Evolutionary conservation across 2,797 vertebrate genomes (phyloP), one percentile per base, ranked within the genome.

Genomic region (Pangasius macronema): DNA sequence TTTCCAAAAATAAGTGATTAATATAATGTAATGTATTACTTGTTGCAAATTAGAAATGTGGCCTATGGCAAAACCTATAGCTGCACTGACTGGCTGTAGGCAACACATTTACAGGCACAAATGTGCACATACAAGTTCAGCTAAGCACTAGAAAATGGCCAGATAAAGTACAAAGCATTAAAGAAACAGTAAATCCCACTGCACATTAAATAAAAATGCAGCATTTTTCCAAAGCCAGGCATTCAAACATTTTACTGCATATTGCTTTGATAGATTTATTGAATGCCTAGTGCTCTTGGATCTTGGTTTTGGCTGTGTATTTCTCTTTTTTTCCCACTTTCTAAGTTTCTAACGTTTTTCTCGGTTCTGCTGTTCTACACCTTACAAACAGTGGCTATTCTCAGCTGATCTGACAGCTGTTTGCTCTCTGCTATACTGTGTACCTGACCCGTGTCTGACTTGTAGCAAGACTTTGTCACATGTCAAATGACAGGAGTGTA

Each of bases 1-100:
- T 67, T 83, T 83, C 63, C 63, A 51, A 53, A 33, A 63, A 51
- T 83, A 36, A 68, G 63, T 68, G 61, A 68, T 83, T 68, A 49
- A 65, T 20, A 39, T 27, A 8, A 8, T 83, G 63, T 24, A 68
- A 83, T 67, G 16, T 67, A 83, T 83, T 83, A 30, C 18, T 30
- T 51, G 13, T 81, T 42, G 55, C 13, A 42, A 63, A 61, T 81
- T 61, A 81, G 22, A 42, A 61, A 61, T 27, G 57, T 24, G 6
- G 14, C 39, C 39, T 67, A 16, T 65, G 39, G 39, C 36, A 63
- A 3, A 24, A 46, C 80, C 16, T 42, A 27, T 63, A 46, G 36
- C 11, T 24, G 33, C 16, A 63, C 5, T 20, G 57, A 46, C 7
- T 57, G 30, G 10, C 77, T 80, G 20, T 14, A 77, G 14, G 51